A percentile compares a stretch with the other conserved stretches of the same genome.
phyloP scores from a whole-genome alignment of 1,140 invertebrate species.

The Neuroterus valhalla region DNA sequence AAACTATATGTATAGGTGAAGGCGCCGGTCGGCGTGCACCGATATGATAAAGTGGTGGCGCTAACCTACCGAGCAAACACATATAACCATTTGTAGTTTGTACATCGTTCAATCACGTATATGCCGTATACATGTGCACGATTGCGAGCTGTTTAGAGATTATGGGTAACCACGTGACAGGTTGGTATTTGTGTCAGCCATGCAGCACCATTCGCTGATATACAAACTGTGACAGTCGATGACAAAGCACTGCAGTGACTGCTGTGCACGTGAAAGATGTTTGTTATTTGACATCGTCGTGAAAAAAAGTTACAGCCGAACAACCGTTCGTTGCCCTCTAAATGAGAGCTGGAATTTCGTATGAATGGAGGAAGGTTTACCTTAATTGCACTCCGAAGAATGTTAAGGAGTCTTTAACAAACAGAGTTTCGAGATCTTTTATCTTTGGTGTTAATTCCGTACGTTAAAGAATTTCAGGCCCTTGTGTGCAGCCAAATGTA shows the following conservation, averaged over 20 bases:
- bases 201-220: conserved; percentile 17
- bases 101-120: not conserved
- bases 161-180: conserved; percentile 1
- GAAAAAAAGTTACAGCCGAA: not conserved
- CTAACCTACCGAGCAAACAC: conserved; percentile 14
- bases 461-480: not conserved
- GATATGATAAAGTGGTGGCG: conserved; percentile 28
- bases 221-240: conserved; percentile 1
- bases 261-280: conserved; percentile 12
- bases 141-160: not conserved
- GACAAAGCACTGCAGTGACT: conserved; percentile 22
- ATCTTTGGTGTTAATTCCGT: not conserved
- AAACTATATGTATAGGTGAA: not conserved
- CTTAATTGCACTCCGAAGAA: not conserved
- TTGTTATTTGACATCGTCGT: conserved; percentile 3
- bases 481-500: not conserved
- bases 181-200: conserved; percentile 23
- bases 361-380: conserved; percentile 3
- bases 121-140: not conserved
- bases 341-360: not conserved
- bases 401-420: not conserved
- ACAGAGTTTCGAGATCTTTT: not conserved
- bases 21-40: conserved; percentile 25
- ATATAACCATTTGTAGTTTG: not conserved
- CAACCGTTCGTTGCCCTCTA: not conserved